A percentile compares a stretch with the other conserved stretches of the same genome.
These are phyloP conservation scores for Notolepis coatsorum DNA, from an alignment of 2,797 vertebrate genomes.

Conservation along the genomic window DNA sequence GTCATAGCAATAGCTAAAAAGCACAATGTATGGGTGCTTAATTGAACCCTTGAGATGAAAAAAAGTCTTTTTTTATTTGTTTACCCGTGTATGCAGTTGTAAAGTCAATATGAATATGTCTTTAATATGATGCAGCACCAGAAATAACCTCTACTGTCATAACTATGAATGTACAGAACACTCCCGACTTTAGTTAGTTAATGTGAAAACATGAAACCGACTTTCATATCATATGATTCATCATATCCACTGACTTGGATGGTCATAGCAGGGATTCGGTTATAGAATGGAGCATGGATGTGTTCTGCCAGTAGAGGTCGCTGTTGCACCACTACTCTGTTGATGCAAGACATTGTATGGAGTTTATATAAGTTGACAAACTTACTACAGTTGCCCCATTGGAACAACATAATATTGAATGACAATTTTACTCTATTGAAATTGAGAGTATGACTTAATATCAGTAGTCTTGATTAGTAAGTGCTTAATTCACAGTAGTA, in stretches of 20 bases:
- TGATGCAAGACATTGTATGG: constrained; percentile 14
- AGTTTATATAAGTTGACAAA: constrained; percentile 21
- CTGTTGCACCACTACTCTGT: constrained; percentile 28
- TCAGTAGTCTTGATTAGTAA: constrained; percentile 77
- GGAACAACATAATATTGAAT: constrained; percentile 31
- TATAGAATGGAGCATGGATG: constrained; percentile 24
- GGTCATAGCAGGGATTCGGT: too few species aligned
- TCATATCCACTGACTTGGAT: too few species aligned
- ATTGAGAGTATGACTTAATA: constrained; percentile 32
- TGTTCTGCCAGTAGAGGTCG: constrained; percentile 66
- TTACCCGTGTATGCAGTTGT: too few species aligned
- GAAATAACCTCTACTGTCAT: too few species aligned
- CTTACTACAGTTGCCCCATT: constrained; percentile 1
- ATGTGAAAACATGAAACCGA: too few species aligned
- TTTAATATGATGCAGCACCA: too few species aligned
- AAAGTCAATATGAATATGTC: too few species aligned
- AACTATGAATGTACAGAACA: too few species aligned
- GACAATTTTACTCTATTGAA: constrained; percentile 33
- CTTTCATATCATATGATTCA: too few species aligned
- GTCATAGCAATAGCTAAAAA: constrained; percentile 26
- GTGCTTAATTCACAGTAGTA: constrained; percentile 74
- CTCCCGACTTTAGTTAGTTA: too few species aligned
- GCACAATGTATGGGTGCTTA: constrained; percentile 13
- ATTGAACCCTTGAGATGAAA: too few species aligned
- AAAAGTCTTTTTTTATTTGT: too few species aligned